Conservation (phyloP, 2,797 vertebrate genomes). For the Smutsia gigantea region DNA sequence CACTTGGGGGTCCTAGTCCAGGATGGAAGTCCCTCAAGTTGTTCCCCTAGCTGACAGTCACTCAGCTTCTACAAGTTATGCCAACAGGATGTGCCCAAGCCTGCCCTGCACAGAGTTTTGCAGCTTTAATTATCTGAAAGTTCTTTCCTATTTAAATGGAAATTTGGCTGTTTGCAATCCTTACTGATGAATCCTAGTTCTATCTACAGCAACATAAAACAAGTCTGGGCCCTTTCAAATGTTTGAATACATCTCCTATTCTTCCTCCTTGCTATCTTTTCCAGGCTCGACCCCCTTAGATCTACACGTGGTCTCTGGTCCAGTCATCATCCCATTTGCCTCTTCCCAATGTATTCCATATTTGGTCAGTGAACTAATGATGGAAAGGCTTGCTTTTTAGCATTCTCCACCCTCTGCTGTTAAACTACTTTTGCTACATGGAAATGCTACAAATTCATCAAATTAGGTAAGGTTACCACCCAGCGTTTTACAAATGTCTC, state of each 20-base stretch:
- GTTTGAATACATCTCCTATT: neutral
- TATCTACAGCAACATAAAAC: neutral
- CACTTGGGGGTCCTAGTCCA: no score
- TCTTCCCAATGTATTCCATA: neutral
- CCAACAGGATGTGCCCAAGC: neutral
- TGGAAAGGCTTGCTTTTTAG: neutral
- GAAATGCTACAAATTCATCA: neutral
- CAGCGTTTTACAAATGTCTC: neutral
- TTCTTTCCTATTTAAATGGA: neutral
- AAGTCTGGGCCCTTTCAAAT: neutral
- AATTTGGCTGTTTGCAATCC: neutral
- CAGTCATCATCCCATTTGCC: no score
- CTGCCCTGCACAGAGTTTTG: neutral
- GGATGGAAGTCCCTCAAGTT: fast-evolving
- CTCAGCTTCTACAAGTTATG: fast-evolving
- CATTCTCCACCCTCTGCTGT: neutral
- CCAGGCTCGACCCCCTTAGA: neutral
- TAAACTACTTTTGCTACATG: neutral
- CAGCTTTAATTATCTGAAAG: neutral
- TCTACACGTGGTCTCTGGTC: neutral
- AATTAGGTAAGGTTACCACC: neutral
- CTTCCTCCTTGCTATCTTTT: neutral
- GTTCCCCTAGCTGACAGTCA: fast-evolving
- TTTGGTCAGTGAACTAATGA: neutral
- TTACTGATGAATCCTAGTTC: neutral